These are phyloP conservation scores for Diadromus collaris DNA, from an alignment of 2,888 invertebrate genomes.

Conservation along the genomic window DNA sequence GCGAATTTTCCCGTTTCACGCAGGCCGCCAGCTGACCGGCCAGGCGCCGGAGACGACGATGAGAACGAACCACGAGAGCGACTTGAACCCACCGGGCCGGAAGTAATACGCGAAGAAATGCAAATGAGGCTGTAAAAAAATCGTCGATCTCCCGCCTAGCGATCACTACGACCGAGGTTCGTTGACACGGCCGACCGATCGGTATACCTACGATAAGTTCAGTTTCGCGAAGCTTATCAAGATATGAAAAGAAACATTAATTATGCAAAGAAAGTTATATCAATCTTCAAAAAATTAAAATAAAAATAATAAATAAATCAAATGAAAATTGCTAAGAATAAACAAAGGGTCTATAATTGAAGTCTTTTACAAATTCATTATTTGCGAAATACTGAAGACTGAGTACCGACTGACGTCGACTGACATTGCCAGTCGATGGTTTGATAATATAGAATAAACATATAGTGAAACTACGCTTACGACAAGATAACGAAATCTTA, in stretches of 20 bases:
- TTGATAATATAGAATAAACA: too few species aligned
- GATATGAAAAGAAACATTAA: not conserved
- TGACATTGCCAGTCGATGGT: too few species aligned
- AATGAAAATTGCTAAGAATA: too few species aligned
- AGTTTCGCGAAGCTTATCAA: conserved; percentile 3
- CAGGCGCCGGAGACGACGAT: not conserved
- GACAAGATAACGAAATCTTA: too few species aligned
- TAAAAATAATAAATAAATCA: too few species aligned
- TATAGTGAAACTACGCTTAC: too few species aligned
- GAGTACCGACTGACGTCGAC: too few species aligned
- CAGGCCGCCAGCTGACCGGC: conserved; percentile 3
- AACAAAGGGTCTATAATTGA: too few species aligned
- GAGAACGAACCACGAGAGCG: conserved; percentile 6
- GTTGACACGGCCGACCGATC: conserved; percentile 39
- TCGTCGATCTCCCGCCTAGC: conserved; percentile 28
- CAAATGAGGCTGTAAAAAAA: conserved; percentile 34
- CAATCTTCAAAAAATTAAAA: too few species aligned
- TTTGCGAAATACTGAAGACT: too few species aligned
- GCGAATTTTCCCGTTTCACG: conserved; percentile 42
- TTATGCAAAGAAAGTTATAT: too few species aligned
- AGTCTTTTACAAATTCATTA: too few species aligned
- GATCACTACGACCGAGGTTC: conserved; percentile 22
- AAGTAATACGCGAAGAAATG: conserved; percentile 25
- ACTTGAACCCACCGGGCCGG: not conserved
- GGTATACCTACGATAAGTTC: conserved; percentile 12